Base-by-base conservation (phyloP, 2,888 invertebrate genomes). In the Nymphalis c-album region DNA sequence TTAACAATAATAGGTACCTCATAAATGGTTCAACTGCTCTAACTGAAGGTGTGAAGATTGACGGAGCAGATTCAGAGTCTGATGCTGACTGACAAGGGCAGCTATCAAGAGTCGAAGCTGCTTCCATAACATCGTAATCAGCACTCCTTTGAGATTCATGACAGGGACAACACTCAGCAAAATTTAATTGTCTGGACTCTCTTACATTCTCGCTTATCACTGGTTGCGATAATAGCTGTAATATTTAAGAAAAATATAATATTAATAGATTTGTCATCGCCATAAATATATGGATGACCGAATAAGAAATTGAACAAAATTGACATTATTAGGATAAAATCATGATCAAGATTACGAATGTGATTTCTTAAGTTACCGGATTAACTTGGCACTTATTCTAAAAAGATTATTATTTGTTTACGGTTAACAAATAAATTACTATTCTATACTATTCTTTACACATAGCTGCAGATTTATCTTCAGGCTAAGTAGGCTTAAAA, bases 131-230 rank as follows among this genome's bases (percentile, higher is more conserved):
- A 22, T 48, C 60, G 10, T 67, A 67, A n/a, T 69, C 51, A 26
- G 17, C 22, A 20, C 31, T 67, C 18, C 51, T 48, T n/a, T 65
- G 68, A 22, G 62, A 60, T 13, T 71, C 69, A 16, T 84, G 81
- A 64, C 91, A 91, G 0, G 90, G 89, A 46, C 90, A 91, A 73
- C 90, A 90, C 53, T 87, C 85, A 3, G 67, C 75, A 47, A 76
- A 75, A 61, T 76, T 76, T 59, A 78, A 48, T 63, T 83, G 79
- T 13, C 79, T 78, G 7, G 76, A 2, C n/a, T 67, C 62, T 18
- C 79, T 75, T 46, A 53, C 65, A 65, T 71, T 76, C 18, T 75
- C 76, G 10, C 58, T 64, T 71, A 71, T 70, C 60, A 82, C 72
- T 61, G 84, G 82, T 70, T 87, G 85, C 67, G 85, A 77, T 66